Evolutionary conservation across 1,140 invertebrate species (phyloP).

Genomic region (Megalopta genalis): DNA sequence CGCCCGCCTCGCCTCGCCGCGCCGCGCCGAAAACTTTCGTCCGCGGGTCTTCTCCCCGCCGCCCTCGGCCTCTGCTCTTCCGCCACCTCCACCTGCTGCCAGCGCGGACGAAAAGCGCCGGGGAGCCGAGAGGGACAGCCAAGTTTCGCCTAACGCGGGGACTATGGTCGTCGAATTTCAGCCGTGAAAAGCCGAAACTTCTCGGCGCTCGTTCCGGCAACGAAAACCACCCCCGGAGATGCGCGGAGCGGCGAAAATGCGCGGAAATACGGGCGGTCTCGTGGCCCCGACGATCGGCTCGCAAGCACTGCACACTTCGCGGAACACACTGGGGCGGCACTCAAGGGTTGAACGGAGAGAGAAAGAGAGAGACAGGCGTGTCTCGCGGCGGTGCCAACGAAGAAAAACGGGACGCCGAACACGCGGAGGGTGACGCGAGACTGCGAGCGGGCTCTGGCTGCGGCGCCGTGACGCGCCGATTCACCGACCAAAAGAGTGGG

Average conservation of each 20-base stretch:
- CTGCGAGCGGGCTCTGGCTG: slow-evolving; percentile 30
- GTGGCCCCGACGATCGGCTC: no score
- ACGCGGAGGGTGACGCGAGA: slow-evolving; percentile 53
- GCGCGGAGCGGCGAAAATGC: no score
- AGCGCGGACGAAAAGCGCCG: slow-evolving; percentile 40
- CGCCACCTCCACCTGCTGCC: slow-evolving; percentile 29
- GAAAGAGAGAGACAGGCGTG: no score
- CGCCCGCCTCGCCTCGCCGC: slow-evolving; percentile 8
- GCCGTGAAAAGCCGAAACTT: slow-evolving; percentile 55
- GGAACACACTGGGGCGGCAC: background rate
- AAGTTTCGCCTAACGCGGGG: slow-evolving; percentile 68
- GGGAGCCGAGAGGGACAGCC: slow-evolving; percentile 25
- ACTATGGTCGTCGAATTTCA: slow-evolving; percentile 68
- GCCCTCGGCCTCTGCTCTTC: background rate
- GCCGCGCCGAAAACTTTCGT: slow-evolving; percentile 58
- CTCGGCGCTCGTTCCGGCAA: no score
- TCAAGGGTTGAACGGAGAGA: background rate
- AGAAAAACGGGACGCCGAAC: slow-evolving; percentile 12
- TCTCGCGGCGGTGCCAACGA: background rate
- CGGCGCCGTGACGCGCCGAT: slow-evolving; percentile 38
- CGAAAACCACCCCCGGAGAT: no score
- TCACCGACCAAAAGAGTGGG: slow-evolving; percentile 37
- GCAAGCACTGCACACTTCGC: no score
- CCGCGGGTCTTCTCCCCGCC: slow-evolving; percentile 18
- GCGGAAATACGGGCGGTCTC: no score